Evolutionary conservation across 1,140 invertebrate species (phyloP).

Genomic region (Aphidius gifuensis): DNA sequence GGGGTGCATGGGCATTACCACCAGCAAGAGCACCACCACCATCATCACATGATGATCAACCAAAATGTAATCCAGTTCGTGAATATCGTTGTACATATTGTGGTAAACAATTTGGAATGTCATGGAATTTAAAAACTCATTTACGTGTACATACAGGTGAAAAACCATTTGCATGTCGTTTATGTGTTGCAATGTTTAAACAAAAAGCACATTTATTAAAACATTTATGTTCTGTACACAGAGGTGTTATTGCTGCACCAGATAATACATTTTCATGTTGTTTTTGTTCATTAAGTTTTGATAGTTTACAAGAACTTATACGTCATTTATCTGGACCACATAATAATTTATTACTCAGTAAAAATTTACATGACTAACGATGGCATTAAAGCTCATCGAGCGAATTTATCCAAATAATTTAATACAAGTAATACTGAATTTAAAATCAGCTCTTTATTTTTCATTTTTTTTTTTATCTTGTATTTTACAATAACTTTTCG

Average conservation of each 20-base stretch:
- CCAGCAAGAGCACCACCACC: slow-evolving; percentile 60
- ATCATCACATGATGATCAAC: slow-evolving; percentile 55
- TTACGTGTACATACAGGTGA: slow-evolving; percentile 81
- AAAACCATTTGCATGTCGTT: slow-evolving; percentile 80
- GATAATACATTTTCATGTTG: slow-evolving; percentile 76
- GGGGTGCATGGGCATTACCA: slow-evolving; percentile 69
- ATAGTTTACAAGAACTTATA: slow-evolving; percentile 78
- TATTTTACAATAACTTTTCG: no score
- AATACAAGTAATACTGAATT: no score
- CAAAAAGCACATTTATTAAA: slow-evolving; percentile 83
- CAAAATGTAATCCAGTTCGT: slow-evolving; percentile 63
- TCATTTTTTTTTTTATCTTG: no score
- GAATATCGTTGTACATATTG: slow-evolving; percentile 84
- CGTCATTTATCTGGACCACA: slow-evolving; percentile 81
- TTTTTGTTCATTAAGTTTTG: slow-evolving; percentile 79
- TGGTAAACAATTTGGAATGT: slow-evolving; percentile 86
- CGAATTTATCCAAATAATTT: slow-evolving; percentile 3
- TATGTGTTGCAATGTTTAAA: slow-evolving; percentile 86
- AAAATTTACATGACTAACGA: slow-evolving; percentile 72
- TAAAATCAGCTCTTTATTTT: no score
- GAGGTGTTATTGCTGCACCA: slow-evolving; percentile 74
- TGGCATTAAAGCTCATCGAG: slow-evolving; percentile 37
- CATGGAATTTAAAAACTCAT: slow-evolving; percentile 84
- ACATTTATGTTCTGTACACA: slow-evolving; percentile 81
- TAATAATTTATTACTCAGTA: slow-evolving; percentile 79